These are phyloP conservation scores for Nycteola revayana DNA, from an alignment of 2,888 invertebrate species.

Conservation along the genomic window DNA sequence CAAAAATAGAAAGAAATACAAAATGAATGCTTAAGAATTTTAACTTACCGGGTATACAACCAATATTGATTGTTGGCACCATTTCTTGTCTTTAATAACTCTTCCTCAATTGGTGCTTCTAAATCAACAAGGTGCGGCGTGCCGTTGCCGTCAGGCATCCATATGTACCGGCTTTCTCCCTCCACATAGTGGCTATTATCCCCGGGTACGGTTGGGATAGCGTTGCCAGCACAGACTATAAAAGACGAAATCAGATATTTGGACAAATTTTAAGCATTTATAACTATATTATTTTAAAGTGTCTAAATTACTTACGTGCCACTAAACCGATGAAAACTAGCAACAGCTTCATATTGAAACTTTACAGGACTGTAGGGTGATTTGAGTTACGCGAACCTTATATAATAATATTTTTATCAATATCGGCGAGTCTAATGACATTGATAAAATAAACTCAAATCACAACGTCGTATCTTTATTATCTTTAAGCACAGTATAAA, in stretches of 20 bases:
- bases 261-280: too few relatives aligned
- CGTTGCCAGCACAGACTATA: conserved; percentile 37
- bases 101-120: conserved; percentile 32
- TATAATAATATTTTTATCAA: conserved; percentile 8
- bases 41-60: conserved; percentile 45
- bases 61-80: conserved; percentile 51
- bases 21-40: not conserved
- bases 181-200: conserved; percentile 54
- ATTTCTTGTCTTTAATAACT: conserved; percentile 27
- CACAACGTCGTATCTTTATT: too few relatives aligned
- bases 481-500: too few relatives aligned
- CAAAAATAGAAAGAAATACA: not conserved
- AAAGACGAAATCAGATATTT: too few relatives aligned
- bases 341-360: conserved; percentile 41
- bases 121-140: conserved; percentile 48
- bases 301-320: conserved; percentile 41
- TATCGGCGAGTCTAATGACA: too few relatives aligned
- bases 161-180: conserved; percentile 49
- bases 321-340: conserved; percentile 37
- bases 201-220: conserved; percentile 39
- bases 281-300: too few relatives aligned
- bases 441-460: too few relatives aligned
- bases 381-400: not conserved
- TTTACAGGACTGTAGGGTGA: not conserved
- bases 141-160: conserved; percentile 53